Conservation (phyloP, 2,888 invertebrate species). For the Lepetodrilus schrolli region DNA sequence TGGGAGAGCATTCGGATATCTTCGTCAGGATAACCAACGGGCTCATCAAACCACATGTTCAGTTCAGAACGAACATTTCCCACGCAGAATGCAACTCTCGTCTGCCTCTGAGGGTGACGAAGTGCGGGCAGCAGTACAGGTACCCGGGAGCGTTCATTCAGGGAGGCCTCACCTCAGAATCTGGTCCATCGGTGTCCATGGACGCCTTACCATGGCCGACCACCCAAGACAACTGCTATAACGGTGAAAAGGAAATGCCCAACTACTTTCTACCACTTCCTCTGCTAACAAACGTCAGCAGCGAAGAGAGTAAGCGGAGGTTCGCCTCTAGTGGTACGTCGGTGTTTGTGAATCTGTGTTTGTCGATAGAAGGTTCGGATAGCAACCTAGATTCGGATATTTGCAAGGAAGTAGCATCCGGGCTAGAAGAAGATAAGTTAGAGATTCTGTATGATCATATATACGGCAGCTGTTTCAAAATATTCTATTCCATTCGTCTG, state of each 20-base stretch:
- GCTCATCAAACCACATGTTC: not conserved
- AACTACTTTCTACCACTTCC: conserved; percentile 48
- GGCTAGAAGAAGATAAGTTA: conserved; percentile 33
- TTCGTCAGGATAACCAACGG: not conserved
- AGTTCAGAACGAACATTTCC: not conserved
- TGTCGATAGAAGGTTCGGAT: conserved; percentile 1
- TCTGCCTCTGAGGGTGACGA: conserved; percentile 40
- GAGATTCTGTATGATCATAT: conserved; percentile 28
- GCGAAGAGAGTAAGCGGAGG: conserved; percentile 33
- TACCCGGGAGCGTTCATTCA: conserved; percentile 48
- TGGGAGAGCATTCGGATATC: not conserved
- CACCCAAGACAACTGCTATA: conserved; percentile 42
- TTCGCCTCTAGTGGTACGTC: conserved; percentile 32
- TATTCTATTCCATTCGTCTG: conserved; percentile 40
- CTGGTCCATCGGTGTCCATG: conserved; percentile 35
- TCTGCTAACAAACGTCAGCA: conserved; percentile 28
- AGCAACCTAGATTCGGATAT: conserved; percentile 22
- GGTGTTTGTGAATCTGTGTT: conserved; percentile 33
- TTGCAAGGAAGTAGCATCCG: conserved; percentile 41
- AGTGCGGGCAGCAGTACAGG: conserved; percentile 47
- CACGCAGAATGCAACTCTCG: conserved; percentile 31
- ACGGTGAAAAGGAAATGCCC: conserved; percentile 28
- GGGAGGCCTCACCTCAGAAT: conserved; percentile 39
- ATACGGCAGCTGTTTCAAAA: conserved; percentile 41
- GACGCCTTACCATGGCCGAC: conserved; percentile 45